Conservation (phyloP, 1,140 invertebrate genomes). For the Drosophila nebulosa region DNA sequence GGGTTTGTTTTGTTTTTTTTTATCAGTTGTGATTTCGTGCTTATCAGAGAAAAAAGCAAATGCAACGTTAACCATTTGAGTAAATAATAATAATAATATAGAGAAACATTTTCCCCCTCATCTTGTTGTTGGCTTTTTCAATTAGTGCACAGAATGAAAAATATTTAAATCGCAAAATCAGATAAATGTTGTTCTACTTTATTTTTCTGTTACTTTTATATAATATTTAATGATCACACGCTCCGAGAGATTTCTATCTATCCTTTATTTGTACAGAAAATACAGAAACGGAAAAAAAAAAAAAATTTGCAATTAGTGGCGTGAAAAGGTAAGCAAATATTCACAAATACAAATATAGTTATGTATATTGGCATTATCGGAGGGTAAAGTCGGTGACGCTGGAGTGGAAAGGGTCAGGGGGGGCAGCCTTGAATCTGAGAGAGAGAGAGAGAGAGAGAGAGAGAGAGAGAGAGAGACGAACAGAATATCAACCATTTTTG, state of each 20-base stretch:
- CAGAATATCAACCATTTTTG: not conserved
- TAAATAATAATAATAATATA: conserved; percentile 6
- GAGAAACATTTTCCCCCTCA: not conserved
- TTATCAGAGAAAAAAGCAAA: conserved; percentile 4
- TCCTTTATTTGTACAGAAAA: not conserved
- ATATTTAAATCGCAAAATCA: conserved; percentile 8
- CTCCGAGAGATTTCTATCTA: not conserved
- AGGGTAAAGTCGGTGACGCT: not conserved
- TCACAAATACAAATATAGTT: not conserved
- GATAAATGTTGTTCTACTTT: not conserved
- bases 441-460: no score
- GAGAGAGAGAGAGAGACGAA: not conserved
- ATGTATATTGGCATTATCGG: conserved; percentile 1
- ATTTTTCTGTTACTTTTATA: not conserved
- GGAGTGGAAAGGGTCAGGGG: not conserved
- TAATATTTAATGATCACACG: conserved; percentile 10
- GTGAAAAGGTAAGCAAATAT: conserved; percentile 3
- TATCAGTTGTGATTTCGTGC: conserved; percentile 13
- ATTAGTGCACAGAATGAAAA: conserved; percentile 5
- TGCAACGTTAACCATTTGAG: conserved; percentile 1
- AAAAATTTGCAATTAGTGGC: conserved; percentile 10
- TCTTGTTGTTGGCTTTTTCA: conserved; percentile 3
- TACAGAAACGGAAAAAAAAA: not conserved
- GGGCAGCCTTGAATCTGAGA: no score
- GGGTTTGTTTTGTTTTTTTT: not conserved